A percentile compares a stretch with the other conserved stretches of the same genome.
These are phyloP conservation scores for Liparis tanakae DNA, from an alignment of 2,797 vertebrate species.

Conservation along the genomic window DNA sequence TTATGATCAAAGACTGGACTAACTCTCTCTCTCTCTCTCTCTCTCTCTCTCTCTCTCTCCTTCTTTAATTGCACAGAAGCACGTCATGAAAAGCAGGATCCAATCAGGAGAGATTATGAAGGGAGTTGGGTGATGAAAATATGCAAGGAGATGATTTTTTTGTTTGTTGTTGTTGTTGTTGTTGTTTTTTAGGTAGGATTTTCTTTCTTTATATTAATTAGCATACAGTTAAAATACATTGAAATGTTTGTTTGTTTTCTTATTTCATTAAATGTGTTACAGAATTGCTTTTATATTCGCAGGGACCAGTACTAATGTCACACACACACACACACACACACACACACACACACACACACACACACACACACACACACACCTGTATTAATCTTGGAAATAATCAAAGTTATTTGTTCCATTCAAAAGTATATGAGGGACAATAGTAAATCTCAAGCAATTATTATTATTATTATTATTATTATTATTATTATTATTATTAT, in stretches of 20 bases:
- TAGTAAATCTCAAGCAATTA: neutral
- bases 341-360: too few relatives aligned
- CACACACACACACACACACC: neutral
- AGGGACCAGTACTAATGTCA: neutral
- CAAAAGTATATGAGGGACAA: neutral
- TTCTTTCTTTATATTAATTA: neutral
- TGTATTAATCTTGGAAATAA: neutral
- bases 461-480: neutral
- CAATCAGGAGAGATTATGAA: slow-evolving; percentile 18
- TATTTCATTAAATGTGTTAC: neutral
- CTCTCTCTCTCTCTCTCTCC: neutral
- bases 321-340: too few relatives aligned
- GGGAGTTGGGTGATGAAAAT: neutral
- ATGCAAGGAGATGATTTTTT: neutral
- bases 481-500: neutral
- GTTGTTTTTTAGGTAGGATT: neutral
- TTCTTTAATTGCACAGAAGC: slow-evolving; percentile 2
- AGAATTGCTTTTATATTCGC: neutral
- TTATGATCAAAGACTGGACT: neutral
- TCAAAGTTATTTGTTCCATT: neutral
- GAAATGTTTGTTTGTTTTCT: neutral
- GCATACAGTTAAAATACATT: neutral
- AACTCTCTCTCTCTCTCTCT: neutral
- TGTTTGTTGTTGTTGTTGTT: too few relatives aligned
- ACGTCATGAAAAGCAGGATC: slow-evolving; percentile 31